phyloP scores from a whole-genome alignment of 2,888 invertebrate genomes.

The Blastobasis adustella region DNA sequence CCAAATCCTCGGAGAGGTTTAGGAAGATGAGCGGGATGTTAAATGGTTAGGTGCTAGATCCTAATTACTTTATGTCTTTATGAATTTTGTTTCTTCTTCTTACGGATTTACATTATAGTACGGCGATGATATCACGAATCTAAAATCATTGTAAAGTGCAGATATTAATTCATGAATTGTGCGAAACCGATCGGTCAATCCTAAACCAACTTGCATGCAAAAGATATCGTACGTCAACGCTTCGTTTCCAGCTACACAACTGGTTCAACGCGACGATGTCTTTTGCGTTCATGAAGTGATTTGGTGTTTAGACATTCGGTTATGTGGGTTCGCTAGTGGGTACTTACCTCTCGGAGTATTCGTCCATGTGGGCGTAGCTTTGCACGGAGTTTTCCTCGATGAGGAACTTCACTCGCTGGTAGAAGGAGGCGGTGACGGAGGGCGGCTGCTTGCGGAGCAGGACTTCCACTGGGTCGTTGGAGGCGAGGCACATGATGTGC shows the following conservation, averaged over 20 bases:
- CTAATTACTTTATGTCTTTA: slow-evolving; percentile 50
- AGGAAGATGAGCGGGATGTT: slow-evolving; percentile 65
- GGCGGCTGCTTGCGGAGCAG: slow-evolving; percentile 96
- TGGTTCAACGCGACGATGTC: slow-evolving; percentile 39
- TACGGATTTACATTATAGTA: slow-evolving; percentile 52
- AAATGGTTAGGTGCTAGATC: slow-evolving; percentile 65
- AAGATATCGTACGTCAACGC: slow-evolving; percentile 37
- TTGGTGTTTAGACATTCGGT: slow-evolving; percentile 44
- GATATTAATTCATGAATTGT: slow-evolving; percentile 59
- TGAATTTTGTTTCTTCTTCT: slow-evolving; percentile 52
- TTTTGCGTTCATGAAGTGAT: slow-evolving; percentile 57
- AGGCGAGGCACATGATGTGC: slow-evolving; percentile 95
- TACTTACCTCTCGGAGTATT: slow-evolving; percentile 98
- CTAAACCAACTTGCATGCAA: slow-evolving; percentile 49
- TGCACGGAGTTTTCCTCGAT: slow-evolving; percentile 99
- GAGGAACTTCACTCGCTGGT: slow-evolving; percentile 97
- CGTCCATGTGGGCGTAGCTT: slow-evolving; percentile 97
- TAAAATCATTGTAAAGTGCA: slow-evolving; percentile 68
- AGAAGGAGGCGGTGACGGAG: slow-evolving; percentile 97
- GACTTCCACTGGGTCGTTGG: slow-evolving; percentile 97
- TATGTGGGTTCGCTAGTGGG: slow-evolving; percentile 14
- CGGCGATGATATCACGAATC: slow-evolving; percentile 62
- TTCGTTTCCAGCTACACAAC: neutral
- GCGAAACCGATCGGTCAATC: slow-evolving; percentile 54
- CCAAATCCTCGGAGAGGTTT: slow-evolving; percentile 74